These are phyloP conservation scores for Hippocampus mohnikei DNA, from an alignment of 2,113 vertebrate species.

Conservation along the genomic window DNA sequence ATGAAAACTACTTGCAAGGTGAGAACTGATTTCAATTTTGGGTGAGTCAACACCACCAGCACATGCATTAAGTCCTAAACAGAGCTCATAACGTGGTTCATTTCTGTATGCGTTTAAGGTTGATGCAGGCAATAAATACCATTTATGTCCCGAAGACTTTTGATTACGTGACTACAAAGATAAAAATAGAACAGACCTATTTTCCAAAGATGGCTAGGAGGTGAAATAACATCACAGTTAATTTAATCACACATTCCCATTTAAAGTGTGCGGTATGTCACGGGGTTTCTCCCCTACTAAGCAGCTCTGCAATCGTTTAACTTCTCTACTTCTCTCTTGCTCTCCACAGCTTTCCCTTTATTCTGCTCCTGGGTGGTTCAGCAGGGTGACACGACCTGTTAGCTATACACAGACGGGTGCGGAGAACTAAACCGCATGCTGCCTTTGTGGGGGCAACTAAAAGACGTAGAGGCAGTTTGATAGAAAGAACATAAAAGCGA, in stretches of 20 bases:
- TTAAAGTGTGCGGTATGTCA: slow-evolving; percentile 59
- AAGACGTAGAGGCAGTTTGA: slow-evolving; percentile 30
- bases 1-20: neutral
- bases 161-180: neutral
- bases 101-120: neutral
- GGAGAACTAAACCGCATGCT: slow-evolving; percentile 43
- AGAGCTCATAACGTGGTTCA: slow-evolving; percentile 16
- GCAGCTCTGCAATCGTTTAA: slow-evolving; percentile 66
- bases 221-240: slow-evolving; percentile 48
- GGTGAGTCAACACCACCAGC: neutral
- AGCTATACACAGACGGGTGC: slow-evolving; percentile 49
- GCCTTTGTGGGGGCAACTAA: slow-evolving; percentile 24
- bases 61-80: neutral
- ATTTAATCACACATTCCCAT: slow-evolving; percentile 55
- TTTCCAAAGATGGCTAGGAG: slow-evolving; percentile 46
- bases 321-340: slow-evolving; percentile 52
- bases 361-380: slow-evolving; percentile 71
- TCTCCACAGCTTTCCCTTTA: slow-evolving; percentile 62
- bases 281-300: slow-evolving; percentile 44
- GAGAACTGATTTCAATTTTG: neutral
- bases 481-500: slow-evolving; percentile 33
- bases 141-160: neutral
- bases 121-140: no score
- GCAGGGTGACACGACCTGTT: slow-evolving; percentile 57
- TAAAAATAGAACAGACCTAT: slow-evolving; percentile 53